phyloP scores from a whole-genome alignment of 1,140 invertebrate species.

The Pollicipes pollicipes region DNA sequence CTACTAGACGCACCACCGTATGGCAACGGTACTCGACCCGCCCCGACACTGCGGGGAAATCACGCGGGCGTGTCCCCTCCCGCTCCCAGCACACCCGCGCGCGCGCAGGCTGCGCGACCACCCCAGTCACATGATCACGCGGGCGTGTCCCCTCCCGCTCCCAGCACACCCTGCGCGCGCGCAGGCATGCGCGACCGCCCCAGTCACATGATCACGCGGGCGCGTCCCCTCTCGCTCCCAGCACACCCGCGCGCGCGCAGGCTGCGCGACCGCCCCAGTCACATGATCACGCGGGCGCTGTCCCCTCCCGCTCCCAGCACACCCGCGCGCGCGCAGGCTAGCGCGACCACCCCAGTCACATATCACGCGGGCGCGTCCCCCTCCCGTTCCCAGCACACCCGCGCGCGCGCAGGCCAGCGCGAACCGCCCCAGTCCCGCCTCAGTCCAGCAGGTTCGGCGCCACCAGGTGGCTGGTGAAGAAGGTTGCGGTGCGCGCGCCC shows the following conservation, averaged over 20 bases:
- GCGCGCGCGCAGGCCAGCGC: too few species aligned
- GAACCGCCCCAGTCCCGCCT: not conserved
- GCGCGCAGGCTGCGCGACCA: too few species aligned
- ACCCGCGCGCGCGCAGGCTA: not conserved
- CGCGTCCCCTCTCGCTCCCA: not conserved
- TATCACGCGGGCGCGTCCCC: not conserved
- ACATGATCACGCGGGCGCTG: not conserved
- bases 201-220: not conserved
- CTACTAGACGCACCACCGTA: too few species aligned
- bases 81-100: too few species aligned
- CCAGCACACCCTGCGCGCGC: too few species aligned
- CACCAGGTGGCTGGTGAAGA: not conserved
- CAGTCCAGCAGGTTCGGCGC: not conserved
- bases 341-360: not conserved
- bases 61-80: too few species aligned
- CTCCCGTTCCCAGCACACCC: not conserved
- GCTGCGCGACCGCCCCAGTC: not conserved
- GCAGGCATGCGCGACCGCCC: too few species aligned
- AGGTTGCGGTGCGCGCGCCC: not conserved
- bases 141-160: too few species aligned
- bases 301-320: not conserved
- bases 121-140: too few species aligned
- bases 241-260: not conserved
- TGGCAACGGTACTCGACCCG: too few species aligned
- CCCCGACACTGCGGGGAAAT: too few species aligned